Percentiles rank a stretch among this genome's conserved stretches.
These are phyloP conservation scores for Nothobranchius furzeri DNA, from an alignment of 2,113 vertebrate species.

Conservation along the genomic window DNA sequence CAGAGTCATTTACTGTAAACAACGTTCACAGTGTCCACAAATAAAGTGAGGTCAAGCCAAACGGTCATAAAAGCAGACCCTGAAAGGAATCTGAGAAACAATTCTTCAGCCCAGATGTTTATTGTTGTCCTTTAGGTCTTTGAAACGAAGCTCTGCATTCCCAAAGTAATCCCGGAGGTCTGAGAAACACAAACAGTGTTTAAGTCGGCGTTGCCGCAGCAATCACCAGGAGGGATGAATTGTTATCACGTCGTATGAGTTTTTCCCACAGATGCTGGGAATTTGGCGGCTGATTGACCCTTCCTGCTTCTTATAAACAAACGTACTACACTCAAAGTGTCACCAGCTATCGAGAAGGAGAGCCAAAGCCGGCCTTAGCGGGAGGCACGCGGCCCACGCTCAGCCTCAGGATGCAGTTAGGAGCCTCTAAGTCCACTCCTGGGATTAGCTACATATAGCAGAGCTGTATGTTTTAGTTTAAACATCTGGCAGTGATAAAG, in stretches of 20 bases:
- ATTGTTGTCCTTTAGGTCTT: conserved; percentile 41
- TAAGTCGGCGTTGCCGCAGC: conserved; percentile 46
- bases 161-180: conserved; percentile 31
- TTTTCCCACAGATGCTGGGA: conserved; percentile 76
- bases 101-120: conserved; percentile 39
- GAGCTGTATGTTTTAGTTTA: conserved; percentile 62
- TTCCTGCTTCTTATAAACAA: conserved; percentile 60
- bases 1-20: conserved; percentile 20
- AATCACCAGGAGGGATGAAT: conserved; percentile 49
- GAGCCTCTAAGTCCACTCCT: conserved; percentile 50
- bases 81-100: conserved; percentile 13
- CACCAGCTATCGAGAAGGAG: conserved; percentile 54
- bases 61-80: conserved; percentile 1
- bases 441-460: conserved; percentile 63
- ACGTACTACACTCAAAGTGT: conserved; percentile 67
- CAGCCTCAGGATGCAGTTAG: conserved; percentile 28
- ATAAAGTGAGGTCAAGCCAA: conserved; percentile 18
- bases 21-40: conserved; percentile 3
- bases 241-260: conserved; percentile 37
- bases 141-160: conserved; percentile 38
- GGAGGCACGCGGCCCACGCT: conserved; percentile 58
- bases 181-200: conserved; percentile 43
- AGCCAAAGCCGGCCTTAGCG: conserved; percentile 41
- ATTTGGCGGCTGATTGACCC: conserved; percentile 73
- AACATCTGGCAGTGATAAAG: conserved; percentile 78